Evolutionary conservation across 2,888 invertebrate species (phyloP).

Genomic region (Dicranocentrus wangi): DNA sequence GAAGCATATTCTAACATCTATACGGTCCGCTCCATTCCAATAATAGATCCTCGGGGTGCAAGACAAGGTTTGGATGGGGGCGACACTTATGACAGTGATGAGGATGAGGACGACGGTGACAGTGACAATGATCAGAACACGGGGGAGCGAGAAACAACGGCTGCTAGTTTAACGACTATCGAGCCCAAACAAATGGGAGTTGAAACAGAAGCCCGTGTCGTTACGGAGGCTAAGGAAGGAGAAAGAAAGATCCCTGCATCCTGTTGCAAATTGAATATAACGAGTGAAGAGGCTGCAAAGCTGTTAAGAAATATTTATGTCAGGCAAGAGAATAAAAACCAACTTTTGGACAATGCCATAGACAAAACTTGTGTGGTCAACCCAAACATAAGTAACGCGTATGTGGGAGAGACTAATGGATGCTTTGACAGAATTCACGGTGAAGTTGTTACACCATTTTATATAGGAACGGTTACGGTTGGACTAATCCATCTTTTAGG

Average conservation of each 20-base stretch:
- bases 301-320: constrained; percentile 43
- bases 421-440: constrained; percentile 56
- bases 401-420: constrained; percentile 49
- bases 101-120: background rate
- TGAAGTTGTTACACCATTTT: constrained; percentile 39
- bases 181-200: too few species aligned
- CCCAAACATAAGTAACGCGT: constrained; percentile 48
- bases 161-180: too few species aligned
- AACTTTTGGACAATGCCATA: constrained; percentile 40
- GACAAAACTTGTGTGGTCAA: constrained; percentile 38
- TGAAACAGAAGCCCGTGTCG: constrained; percentile 11
- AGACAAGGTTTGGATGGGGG: background rate
- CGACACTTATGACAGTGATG: background rate
- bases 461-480: constrained; percentile 40
- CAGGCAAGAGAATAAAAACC: constrained; percentile 34
- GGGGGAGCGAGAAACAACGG: background rate
- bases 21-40: constrained; percentile 30
- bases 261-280: constrained; percentile 55
- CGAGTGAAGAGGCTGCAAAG: constrained; percentile 14
- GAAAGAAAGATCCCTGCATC: constrained; percentile 48
- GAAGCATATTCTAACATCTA: constrained; percentile 48
- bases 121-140: background rate
- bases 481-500: constrained; percentile 51
- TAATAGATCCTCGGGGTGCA: constrained; percentile 29
- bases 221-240: constrained; percentile 23